Evolutionary conservation across 2,888 invertebrate species (phyloP).

Genomic region (Gasteruption jaculator): DNA sequence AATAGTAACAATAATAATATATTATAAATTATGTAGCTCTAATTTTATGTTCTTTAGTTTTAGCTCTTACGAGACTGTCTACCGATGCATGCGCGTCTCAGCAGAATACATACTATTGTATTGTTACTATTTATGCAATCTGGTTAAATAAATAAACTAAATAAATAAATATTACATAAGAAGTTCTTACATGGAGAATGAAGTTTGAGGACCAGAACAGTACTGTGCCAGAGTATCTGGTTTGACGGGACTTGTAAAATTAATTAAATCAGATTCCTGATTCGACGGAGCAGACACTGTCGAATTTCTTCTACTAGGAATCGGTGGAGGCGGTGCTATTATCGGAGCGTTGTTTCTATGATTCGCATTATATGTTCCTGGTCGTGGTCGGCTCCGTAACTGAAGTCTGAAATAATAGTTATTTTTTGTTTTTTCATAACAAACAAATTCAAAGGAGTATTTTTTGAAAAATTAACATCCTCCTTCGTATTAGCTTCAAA

Average conservation of each 20-base stretch:
- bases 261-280: slow-evolving; percentile 41
- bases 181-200: slow-evolving; percentile 37
- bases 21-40: no score
- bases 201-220: slow-evolving; percentile 37
- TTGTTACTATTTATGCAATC: no score
- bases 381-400: slow-evolving; percentile 58
- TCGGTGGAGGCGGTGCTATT: slow-evolving; percentile 53
- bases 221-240: slow-evolving; percentile 43
- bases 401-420: slow-evolving; percentile 44
- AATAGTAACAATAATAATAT: no score
- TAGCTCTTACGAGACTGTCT: no score
- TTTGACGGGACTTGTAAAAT: slow-evolving; percentile 48
- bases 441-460: no score
- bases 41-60: no score
- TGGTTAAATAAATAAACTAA: no score
- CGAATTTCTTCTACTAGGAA: slow-evolving; percentile 47
- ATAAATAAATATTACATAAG: no score
- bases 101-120: no score
- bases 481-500: no score
- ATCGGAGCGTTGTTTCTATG: slow-evolving; percentile 47
- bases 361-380: slow-evolving; percentile 55
- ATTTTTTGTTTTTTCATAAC: neutral
- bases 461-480: no score
- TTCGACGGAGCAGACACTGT: slow-evolving; percentile 36
- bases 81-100: no score